A percentile compares a stretch with the other conserved stretches of the same genome.
phyloP scores from a whole-genome alignment of 2,888 invertebrate genomes.

The Erebia ligea region DNA sequence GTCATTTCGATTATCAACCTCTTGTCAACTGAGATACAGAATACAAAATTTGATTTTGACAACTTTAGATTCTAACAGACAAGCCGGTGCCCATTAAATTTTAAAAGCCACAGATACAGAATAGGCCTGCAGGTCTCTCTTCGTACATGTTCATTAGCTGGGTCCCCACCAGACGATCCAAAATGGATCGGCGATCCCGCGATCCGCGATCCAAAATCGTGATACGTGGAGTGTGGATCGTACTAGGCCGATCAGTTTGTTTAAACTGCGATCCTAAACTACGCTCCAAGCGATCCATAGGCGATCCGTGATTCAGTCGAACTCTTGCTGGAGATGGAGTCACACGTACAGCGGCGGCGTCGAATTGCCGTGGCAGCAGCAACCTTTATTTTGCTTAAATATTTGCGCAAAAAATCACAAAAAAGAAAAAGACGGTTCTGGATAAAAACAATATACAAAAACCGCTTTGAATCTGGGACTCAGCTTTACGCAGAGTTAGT shows the following conservation, averaged over 20 bases:
- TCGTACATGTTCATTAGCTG: neutral
- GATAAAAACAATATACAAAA: constrained; percentile 22
- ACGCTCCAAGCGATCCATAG: constrained; percentile 40
- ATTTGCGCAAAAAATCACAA: constrained; percentile 31
- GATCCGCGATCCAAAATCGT: constrained; percentile 44
- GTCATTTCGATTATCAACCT: too few species aligned
- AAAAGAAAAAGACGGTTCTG: constrained; percentile 28
- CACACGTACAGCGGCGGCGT: constrained; percentile 43
- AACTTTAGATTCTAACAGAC: too few species aligned
- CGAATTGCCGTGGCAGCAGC: constrained; percentile 42
- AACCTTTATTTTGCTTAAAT: constrained; percentile 42
- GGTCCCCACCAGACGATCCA: constrained; percentile 30
- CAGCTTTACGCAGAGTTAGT: constrained; percentile 25
- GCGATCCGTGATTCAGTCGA: constrained; percentile 30
- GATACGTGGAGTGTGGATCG: constrained; percentile 39
- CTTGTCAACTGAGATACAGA: too few species aligned
- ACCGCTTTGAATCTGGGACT: constrained; percentile 26
- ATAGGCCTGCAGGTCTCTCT: too few species aligned
- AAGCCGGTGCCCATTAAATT: too few species aligned
- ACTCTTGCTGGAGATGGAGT: constrained; percentile 41
- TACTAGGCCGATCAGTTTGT: constrained; percentile 28
- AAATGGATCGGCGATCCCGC: constrained; percentile 36
- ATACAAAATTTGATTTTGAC: too few species aligned
- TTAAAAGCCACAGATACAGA: too few species aligned
- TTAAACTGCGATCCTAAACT: too few species aligned